Base-by-base conservation (phyloP, 2,113 vertebrate species). In the Caretta caretta region DNA sequence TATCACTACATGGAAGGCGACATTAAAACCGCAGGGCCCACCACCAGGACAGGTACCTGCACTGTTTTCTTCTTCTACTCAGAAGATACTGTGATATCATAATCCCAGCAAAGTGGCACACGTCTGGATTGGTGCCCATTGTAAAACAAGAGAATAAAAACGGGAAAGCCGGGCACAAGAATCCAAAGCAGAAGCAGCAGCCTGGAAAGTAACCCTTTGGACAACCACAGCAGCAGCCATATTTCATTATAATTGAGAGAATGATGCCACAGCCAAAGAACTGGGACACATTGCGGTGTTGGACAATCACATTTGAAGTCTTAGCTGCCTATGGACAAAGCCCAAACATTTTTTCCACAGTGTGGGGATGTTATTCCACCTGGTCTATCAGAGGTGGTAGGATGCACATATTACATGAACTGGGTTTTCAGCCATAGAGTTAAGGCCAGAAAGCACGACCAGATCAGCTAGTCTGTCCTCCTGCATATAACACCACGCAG, bases 221-320 rank as follows among this genome's bases (percentile, higher is more conserved):
- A 9, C 72, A 84, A 80, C 76, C 20, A 10, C 59, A 76, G 83
- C 42, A 76, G 79, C 84, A 92, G 83, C 25, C 84, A 10, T 4
- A 42, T 80, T 87, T 89, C 46, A 56, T 84, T 89, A 84, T 48
- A 75, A 87, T 25, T 87, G 76, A 83, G 65, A 91, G 80, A 91
- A 81, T 22, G 79, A 93, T 14, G 49, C 19, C 51, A 48, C 35
- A 94, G 59, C 49, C 48, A 86, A 78, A 90, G 87, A 88, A 53
- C 57, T 81, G 25, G 12, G 49, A 86, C 80, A 88, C 0, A 0
- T 57, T 81, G 65, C 46, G 13, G 12, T 75, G 62, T 5, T 87
- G 50, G 86, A 35, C 86, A 89, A 78, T 81, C 5, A 92, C 80
- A 78, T 50, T 27, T 59, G 51, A 10, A 84, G 72, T 27, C 46